Base-by-base conservation (phyloP, 1,140 invertebrate species). In the Trichoplusia ni region DNA sequence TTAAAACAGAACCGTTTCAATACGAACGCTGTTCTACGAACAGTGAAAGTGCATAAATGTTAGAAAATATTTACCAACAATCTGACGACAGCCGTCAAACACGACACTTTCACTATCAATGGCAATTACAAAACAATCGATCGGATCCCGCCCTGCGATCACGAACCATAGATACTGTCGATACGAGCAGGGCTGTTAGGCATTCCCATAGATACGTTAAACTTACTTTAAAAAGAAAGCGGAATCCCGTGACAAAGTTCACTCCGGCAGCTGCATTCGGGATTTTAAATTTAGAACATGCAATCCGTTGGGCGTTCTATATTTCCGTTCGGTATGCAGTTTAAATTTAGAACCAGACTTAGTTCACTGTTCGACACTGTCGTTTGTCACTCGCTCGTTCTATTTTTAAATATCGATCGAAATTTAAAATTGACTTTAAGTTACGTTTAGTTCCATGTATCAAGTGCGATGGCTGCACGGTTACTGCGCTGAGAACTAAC, bases 341-440 rank as follows among this genome's bases (percentile, higher is more conserved):
- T 78, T 86, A 87, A 77, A 85, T 81, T 81, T 86, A 86, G 82
- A 77, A 72, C 79, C 75, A 77, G 82, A 81, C 77, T 85, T 84
- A 81, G 82, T 84, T 84, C 81, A 86, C 82, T 69, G 76, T 82
- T 84, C 84, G 75, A 76, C 77, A 85, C 82, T 82, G 71, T 77
- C 77, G 83, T 84, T 76, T 75, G 74, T 82, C 82, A 86, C 79
- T 72, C 75, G 81, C 75, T 81, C 66, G 54, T 40, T 69, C 78
- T 82, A 83, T 82, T 79, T 84, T 76, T 74, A 73, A 79, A 74
- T 40, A 42, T 16, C 23, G 11, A 42, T 58, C 27, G 19, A 47
- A 14, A n/a, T 25, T 35, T 60, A 21, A 47, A 60, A 47, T 37
- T 18, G 49, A 53, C 35, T 37, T 53, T 21, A 51, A 35, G 9